phyloP scores from a whole-genome alignment of 1,140 invertebrate genomes.

The Macrobrachium nipponense region DNA sequence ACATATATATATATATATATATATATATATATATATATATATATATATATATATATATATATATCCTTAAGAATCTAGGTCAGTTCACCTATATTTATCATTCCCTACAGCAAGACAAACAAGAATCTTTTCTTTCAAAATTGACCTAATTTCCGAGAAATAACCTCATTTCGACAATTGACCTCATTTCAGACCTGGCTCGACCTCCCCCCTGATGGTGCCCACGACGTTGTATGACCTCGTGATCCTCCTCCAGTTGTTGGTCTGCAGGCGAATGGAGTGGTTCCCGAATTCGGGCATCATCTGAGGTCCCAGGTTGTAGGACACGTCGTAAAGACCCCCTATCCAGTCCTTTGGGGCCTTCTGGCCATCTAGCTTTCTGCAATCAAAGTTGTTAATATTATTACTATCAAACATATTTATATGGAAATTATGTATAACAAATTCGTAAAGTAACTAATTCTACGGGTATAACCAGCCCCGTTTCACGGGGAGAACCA shows the following conservation, averaged over 20 bases:
- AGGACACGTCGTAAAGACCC: constrained; percentile 74
- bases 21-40: too few relatives aligned
- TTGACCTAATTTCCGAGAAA: background rate
- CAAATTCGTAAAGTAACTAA: too few relatives aligned
- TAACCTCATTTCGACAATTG: too few relatives aligned
- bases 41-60: too few relatives aligned
- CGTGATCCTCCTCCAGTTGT: constrained; percentile 68
- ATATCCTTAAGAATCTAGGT: too few relatives aligned
- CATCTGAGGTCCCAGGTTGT: constrained; percentile 73
- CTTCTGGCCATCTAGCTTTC: constrained; percentile 68
- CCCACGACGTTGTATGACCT: constrained; percentile 66
- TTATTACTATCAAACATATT: background rate
- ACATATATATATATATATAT: too few relatives aligned
- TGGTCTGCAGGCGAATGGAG: constrained; percentile 69
- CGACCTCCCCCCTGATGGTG: constrained; percentile 64
- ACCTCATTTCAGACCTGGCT: constrained; percentile 44
- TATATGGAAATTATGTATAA: too few relatives aligned
- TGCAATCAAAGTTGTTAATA: background rate
- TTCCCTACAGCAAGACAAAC: too few relatives aligned
- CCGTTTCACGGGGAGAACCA: too few relatives aligned
- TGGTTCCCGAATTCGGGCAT: constrained; percentile 72
- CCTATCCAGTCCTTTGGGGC: constrained; percentile 69
- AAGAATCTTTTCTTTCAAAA: too few relatives aligned
- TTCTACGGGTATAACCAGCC: too few relatives aligned
- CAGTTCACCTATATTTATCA: too few relatives aligned